Base-by-base conservation (phyloP, 2,888 invertebrate genomes). In the Acronicta aceris region DNA sequence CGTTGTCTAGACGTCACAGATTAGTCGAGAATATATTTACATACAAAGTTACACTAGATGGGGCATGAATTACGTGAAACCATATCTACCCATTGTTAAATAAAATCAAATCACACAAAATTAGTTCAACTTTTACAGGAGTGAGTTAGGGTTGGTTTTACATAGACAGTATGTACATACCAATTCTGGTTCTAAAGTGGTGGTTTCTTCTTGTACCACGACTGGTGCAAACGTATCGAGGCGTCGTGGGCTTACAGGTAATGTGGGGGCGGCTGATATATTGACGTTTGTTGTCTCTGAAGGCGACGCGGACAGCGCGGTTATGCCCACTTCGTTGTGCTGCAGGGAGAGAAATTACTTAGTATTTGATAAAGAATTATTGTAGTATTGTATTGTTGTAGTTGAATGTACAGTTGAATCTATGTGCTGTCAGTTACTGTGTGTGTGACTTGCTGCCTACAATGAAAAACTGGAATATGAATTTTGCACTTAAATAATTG, bases 281-380 rank as follows among this genome's bases (percentile, higher is more conserved):
- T 89, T 89, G 40, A 90, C 79, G 61, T 84, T 88, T 41, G 79
- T 87, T 0, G 90, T 80, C 70, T 92, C 92, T 0, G 93, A 90
- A 3, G 89, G 90, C 0, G 89, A 83, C 55, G 89, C 92, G 0
- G 90, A 85, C 66, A 89, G 90, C 8, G 92, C 92, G 12, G 91
- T 91, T 65, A 94, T 94, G 70, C 91, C 89, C 68, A 94, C 90
- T 76, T 91, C 89, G 68, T 90, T 86, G 54, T 90, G 91, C 87
- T 89, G 82, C 53, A 62, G 70, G 66, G 78, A 64, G 60, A 46
- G 58, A 7, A 47, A 56, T 1, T 5, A 8, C 15, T 57, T 67
- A 67, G 38, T 59, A 45, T 41, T 40, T 48, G 45, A 27, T 59
- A 15, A 38, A 15, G 30, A 16, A 40, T 27, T n/a, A 41, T 48